These are phyloP conservation scores for Leptopterna dolabrata DNA, from an alignment of 2,888 invertebrate genomes.

Conservation along the genomic window DNA sequence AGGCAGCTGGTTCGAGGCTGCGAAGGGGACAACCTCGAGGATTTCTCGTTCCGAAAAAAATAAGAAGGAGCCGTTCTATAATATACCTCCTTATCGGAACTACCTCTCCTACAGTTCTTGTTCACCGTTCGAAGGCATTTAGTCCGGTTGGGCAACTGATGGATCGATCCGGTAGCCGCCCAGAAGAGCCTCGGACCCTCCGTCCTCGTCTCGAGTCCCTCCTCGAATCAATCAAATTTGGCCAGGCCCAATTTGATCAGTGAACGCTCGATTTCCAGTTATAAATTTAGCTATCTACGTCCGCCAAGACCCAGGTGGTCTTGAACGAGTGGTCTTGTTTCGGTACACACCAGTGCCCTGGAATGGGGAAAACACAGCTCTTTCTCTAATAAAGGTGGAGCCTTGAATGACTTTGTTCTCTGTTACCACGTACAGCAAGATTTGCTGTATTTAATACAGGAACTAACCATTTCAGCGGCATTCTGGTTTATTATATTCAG, in stretches of 20 bases:
- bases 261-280: neutral
- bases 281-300: neutral
- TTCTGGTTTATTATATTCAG: too few species aligned
- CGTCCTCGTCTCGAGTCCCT: neutral
- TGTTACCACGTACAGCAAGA: too few species aligned
- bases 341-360: neutral
- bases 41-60: slow-evolving; percentile 1
- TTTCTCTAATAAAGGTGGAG: too few species aligned
- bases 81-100: neutral
- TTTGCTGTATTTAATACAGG: too few species aligned
- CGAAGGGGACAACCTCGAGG: neutral
- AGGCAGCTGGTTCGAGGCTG: neutral
- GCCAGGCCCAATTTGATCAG: neutral
- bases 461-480: too few species aligned
- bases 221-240: slow-evolving; percentile 17
- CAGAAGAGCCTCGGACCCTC: neutral
- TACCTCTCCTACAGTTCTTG: neutral
- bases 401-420: too few species aligned
- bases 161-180: neutral
- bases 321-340: neutral
- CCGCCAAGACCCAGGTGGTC: neutral
- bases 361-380: too few species aligned
- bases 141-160: neutral
- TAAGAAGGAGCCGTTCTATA: neutral
- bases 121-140: neutral